Evolutionary conservation across 2,113 vertebrate genomes (phyloP).

Genomic region (Papio anubis): DNA sequence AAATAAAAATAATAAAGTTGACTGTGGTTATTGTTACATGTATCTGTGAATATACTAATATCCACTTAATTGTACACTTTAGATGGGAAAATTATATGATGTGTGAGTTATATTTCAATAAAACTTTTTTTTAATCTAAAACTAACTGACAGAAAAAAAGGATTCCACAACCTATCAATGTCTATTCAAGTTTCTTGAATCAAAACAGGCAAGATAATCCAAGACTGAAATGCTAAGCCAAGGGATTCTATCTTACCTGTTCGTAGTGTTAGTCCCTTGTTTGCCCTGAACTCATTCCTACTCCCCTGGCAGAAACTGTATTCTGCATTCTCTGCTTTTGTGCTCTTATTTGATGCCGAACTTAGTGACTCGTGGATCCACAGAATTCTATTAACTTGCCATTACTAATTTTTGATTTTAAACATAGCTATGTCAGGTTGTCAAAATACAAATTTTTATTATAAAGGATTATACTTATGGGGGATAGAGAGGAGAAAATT

Average conservation of each 20-base stretch:
- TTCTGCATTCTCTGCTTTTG: neutral
- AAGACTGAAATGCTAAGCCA: neutral
- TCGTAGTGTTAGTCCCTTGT: neutral
- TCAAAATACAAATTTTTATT: constrained; percentile 46
- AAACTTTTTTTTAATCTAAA: neutral
- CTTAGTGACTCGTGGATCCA: neutral
- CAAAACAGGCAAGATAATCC: constrained; percentile 9
- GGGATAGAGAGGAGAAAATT: neutral
- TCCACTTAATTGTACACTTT: neutral
- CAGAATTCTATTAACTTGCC: constrained; percentile 38
- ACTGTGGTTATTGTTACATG: no score
- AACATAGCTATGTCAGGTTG: constrained; percentile 8
- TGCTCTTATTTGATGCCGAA: neutral
- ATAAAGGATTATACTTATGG: neutral
- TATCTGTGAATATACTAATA: no score
- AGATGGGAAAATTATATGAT: neutral
- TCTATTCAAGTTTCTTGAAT: neutral
- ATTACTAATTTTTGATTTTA: constrained; percentile 39
- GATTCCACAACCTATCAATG: neutral
- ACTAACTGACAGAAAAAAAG: neutral
- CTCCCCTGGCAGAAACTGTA: neutral
- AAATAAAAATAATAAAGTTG: neutral
- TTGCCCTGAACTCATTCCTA: constrained; percentile 12
- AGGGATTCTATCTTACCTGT: neutral
- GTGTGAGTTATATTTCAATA: neutral